Percentiles rank a stretch among this genome's conserved stretches.
Evolutionary conservation across 2,888 invertebrate species (phyloP).

Genomic region (Mythimna impura): DNA sequence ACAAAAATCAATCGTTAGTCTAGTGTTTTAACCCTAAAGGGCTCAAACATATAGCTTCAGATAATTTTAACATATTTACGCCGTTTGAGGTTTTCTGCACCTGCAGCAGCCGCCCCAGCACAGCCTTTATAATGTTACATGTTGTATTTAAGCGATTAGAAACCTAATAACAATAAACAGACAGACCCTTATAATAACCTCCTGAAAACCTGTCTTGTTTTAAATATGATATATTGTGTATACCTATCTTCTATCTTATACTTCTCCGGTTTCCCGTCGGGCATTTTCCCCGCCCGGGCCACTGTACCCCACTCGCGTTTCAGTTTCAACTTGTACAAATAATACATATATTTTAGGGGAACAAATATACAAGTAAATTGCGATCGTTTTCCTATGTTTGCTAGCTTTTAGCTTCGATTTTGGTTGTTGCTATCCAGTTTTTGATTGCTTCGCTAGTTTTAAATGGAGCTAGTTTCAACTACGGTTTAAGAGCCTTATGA

Average conservation of each 20-base stretch:
- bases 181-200: not conserved
- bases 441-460: not conserved
- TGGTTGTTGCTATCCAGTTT: conserved; percentile 3
- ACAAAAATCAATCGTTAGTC: no score
- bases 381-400: conserved; percentile 30
- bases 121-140: no score
- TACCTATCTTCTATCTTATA: conserved; percentile 14
- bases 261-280: conserved; percentile 43
- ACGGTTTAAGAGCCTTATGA: no score
- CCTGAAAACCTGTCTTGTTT: conserved; percentile 13
- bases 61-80: no score
- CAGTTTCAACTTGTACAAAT: conserved; percentile 42
- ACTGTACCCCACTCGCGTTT: conserved; percentile 43
- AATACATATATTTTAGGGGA: conserved; percentile 36
- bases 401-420: conserved; percentile 24
- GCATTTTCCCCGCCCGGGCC: conserved; percentile 31
- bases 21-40: no score
- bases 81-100: no score
- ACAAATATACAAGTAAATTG: conserved; percentile 49
- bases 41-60: no score
- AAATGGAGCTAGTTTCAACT: not conserved
- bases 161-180: conserved; percentile 1
- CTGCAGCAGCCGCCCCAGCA: no score
- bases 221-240: conserved; percentile 26
- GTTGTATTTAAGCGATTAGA: conserved; percentile 2